Evolutionary conservation across 2,113 vertebrate species (phyloP).

Genomic region (Centropristis striata): DNA sequence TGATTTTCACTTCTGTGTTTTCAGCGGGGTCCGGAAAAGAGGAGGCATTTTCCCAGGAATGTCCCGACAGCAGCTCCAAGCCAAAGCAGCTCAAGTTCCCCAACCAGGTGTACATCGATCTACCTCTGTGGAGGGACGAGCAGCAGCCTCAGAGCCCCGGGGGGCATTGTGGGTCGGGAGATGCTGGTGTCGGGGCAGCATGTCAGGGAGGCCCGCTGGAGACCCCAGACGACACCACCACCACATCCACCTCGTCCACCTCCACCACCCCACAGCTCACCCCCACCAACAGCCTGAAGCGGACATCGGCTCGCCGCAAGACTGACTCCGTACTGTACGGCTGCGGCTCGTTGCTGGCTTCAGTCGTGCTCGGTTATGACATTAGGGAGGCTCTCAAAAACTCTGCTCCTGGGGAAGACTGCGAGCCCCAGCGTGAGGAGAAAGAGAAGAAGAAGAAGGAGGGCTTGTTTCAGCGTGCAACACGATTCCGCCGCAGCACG

Average conservation of each 20-base stretch:
- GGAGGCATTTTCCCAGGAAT: slow-evolving; percentile 81
- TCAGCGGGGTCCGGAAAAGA: slow-evolving; percentile 84
- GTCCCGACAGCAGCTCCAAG: slow-evolving; percentile 87
- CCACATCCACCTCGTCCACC: slow-evolving; percentile 86
- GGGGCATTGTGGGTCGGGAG: slow-evolving; percentile 68
- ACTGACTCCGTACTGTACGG: slow-evolving; percentile 89
- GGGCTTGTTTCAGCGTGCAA: slow-evolving; percentile 89
- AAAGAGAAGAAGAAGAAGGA: slow-evolving; percentile 91
- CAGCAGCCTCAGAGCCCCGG: slow-evolving; percentile 77
- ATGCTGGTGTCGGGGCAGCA: slow-evolving; percentile 62
- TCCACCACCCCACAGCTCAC: slow-evolving; percentile 90
- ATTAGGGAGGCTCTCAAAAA: slow-evolving; percentile 86
- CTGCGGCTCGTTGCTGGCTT: slow-evolving; percentile 90
- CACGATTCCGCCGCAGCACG: slow-evolving; percentile 88
- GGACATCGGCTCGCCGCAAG: slow-evolving; percentile 83
- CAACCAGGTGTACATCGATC: slow-evolving; percentile 91
- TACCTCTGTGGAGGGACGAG: slow-evolving; percentile 94
- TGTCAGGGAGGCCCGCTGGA: slow-evolving; percentile 71
- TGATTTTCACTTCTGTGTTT: neutral
- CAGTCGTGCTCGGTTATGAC: slow-evolving; percentile 91
- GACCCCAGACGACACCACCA: slow-evolving; percentile 87
- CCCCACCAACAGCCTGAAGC: slow-evolving; percentile 89
- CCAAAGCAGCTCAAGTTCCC: slow-evolving; percentile 93
- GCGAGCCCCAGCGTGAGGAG: slow-evolving; percentile 88
- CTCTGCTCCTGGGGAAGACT: slow-evolving; percentile 79